Percentiles rank a stretch among this genome's conserved stretches.
These are phyloP conservation scores for Troides oblongomaculatus DNA, from an alignment of 2,888 invertebrate genomes.

Conservation along the genomic window DNA sequence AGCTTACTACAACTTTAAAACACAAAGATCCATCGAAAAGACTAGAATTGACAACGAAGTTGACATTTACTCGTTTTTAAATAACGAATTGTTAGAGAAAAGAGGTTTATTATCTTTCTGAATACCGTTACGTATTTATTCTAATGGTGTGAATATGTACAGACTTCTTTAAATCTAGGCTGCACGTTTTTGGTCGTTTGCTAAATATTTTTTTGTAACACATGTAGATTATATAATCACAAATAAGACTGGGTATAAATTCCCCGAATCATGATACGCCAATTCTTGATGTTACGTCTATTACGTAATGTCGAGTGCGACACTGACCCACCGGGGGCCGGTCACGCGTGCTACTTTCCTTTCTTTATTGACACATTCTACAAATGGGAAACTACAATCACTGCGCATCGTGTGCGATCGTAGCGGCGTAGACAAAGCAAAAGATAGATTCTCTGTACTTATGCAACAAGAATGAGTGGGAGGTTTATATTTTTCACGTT, in stretches of 20 bases:
- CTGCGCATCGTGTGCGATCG: constrained; percentile 41
- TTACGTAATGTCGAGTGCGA: constrained; percentile 67
- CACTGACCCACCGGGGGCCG: constrained; percentile 73
- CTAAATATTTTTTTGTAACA: neutral
- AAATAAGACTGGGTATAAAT: neutral
- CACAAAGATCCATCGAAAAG: neutral
- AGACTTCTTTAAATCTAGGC: neutral
- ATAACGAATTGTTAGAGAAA: neutral
- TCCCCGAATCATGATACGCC: constrained; percentile 53
- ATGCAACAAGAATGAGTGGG: neutral
- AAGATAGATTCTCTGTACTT: neutral
- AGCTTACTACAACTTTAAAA: neutral
- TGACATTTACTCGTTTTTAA: constrained; percentile 1
- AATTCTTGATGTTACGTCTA: constrained; percentile 60
- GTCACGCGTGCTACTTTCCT: constrained; percentile 71
- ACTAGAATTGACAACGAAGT: neutral
- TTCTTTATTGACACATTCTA: constrained; percentile 77
- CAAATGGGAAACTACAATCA: constrained; percentile 58
- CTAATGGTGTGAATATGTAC: neutral
- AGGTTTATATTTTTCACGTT: neutral
- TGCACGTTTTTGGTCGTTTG: neutral
- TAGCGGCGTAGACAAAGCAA: constrained; percentile 17
- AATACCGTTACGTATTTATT: neutral
- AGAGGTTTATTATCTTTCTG: neutral
- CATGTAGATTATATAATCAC: neutral